These are phyloP conservation scores for Drosophila mulleri DNA, from an alignment of 2,888 invertebrate genomes.

Conservation along the genomic window DNA sequence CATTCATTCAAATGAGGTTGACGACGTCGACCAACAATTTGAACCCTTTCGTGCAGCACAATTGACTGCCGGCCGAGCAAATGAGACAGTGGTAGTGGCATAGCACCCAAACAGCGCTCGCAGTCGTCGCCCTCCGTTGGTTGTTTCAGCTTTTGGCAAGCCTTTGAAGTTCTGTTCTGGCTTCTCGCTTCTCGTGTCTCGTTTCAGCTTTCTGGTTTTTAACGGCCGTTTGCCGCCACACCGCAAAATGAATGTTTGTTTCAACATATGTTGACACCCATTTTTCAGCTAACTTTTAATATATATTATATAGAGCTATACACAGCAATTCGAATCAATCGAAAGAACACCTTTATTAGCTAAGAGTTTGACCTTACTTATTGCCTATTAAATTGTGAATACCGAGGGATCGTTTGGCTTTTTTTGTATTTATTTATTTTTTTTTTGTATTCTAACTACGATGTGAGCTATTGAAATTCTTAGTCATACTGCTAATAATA, in stretches of 20 bases:
- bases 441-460: neutral
- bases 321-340: conserved; percentile 5
- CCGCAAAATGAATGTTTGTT: conserved; percentile 69
- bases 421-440: neutral
- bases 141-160: conserved; percentile 57
- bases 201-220: conserved; percentile 11
- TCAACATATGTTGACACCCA: conserved; percentile 74
- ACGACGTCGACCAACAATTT: conserved; percentile 63
- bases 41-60: conserved; percentile 69
- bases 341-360: neutral
- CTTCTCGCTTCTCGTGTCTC: neutral
- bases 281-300: conserved; percentile 36
- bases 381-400: neutral
- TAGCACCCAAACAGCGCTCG: conserved; percentile 10
- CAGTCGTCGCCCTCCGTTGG: conserved; percentile 22
- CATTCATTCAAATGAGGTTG: conserved; percentile 70
- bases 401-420: neutral
- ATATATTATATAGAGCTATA: conserved; percentile 4
- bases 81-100: conserved; percentile 6
- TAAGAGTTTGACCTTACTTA: neutral
- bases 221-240: conserved; percentile 23
- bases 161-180: conserved; percentile 64
- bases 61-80: conserved; percentile 15
- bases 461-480: neutral
- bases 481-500: neutral